Conservation (phyloP, 2,888 invertebrate genomes). For the Mythimna impura region DNA sequence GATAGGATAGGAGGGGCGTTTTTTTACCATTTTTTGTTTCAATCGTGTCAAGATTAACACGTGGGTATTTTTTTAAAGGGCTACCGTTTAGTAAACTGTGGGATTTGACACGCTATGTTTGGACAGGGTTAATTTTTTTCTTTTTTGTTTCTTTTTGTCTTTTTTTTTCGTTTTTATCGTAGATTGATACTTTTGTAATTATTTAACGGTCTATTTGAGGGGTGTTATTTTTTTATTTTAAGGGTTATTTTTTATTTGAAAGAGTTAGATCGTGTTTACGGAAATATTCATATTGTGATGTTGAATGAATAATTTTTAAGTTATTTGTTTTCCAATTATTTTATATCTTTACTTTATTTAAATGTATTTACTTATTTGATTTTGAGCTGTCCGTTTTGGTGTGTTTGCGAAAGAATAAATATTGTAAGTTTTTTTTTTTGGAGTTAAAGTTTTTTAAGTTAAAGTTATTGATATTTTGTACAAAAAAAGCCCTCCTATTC, state of each 20-base stretch:
- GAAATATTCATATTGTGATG: neutral
- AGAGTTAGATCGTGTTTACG: conserved; percentile 2
- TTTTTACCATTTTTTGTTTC: conserved; percentile 79
- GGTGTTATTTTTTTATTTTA: conserved; percentile 66
- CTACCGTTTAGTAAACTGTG: conserved; percentile 77
- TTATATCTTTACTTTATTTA: neutral
- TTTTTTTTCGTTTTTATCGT: conserved; percentile 67
- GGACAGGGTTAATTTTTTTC: conserved; percentile 70
- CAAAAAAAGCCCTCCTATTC: neutral
- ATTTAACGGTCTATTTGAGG: conserved; percentile 82
- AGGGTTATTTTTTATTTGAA: conserved; percentile 27
- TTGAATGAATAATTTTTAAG: conserved; percentile 16
- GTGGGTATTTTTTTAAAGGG: conserved; percentile 70
- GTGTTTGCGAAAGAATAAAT: neutral
- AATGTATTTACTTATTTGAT: neutral
- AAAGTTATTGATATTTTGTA: no score
- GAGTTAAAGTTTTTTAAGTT: no score
- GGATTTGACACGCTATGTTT: conserved; percentile 85
- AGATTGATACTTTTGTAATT: conserved; percentile 80
- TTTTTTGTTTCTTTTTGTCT: conserved; percentile 59
- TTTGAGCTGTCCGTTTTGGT: neutral
- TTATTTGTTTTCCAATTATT: neutral
- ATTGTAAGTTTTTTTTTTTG: fast-evolving
- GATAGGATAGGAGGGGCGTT: conserved; percentile 81
- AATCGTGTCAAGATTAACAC: conserved; percentile 83